phyloP scores from a whole-genome alignment of 2,113 vertebrate genomes.

The Rhagologus leucostigma region DNA sequence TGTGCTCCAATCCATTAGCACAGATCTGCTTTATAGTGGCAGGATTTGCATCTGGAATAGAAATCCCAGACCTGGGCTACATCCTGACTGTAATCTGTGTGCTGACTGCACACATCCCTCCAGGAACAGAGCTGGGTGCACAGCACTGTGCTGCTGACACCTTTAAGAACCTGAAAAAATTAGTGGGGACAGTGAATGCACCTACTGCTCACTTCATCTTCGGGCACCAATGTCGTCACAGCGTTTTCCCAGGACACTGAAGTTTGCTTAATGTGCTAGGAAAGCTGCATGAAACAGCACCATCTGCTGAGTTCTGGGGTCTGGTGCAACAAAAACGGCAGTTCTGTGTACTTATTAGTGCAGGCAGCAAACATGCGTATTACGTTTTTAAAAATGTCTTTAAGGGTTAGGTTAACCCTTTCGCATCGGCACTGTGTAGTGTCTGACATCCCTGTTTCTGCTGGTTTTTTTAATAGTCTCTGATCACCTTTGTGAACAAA shows the following conservation, averaged over 20 bases:
- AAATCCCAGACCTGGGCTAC: not conserved
- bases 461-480: slow-evolving; percentile 64
- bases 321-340: not conserved
- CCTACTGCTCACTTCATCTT: not conserved
- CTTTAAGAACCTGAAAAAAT: not conserved
- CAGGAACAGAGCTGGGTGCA: not conserved
- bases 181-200: not conserved
- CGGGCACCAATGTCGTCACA: not conserved
- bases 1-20: not conserved
- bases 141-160: not conserved
- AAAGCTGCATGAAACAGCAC: slow-evolving; percentile 11
- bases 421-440: not conserved
- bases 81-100: not conserved
- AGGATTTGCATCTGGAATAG: not conserved
- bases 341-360: not conserved
- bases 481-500: slow-evolving; percentile 88
- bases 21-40: not conserved
- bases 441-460: not conserved
- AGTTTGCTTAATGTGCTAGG: not conserved
- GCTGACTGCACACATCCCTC: not conserved
- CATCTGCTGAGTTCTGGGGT: slow-evolving; percentile 25
- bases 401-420: not conserved
- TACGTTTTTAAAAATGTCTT: not conserved
- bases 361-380: not conserved
- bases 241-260: rapidly evolving